These are phyloP conservation scores for Tapirus indicus DNA, from an alignment of 2,797 vertebrate genomes.

Conservation along the genomic window DNA sequence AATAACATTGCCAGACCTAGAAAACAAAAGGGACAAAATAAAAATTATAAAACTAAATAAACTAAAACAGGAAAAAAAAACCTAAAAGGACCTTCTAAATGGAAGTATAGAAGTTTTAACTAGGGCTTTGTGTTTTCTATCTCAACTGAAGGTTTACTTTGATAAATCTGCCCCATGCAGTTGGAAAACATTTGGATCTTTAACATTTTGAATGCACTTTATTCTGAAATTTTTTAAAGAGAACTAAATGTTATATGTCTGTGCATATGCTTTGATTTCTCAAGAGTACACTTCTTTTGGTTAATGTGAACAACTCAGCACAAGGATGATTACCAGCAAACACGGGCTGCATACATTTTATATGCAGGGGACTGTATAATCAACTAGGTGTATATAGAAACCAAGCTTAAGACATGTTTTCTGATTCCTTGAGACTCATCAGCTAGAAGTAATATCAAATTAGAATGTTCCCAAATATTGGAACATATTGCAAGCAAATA, in stretches of 20 bases:
- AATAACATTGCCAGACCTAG: neutral
- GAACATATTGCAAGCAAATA: constrained; percentile 14
- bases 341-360: neutral
- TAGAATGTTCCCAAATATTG: neutral
- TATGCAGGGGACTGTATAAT: neutral
- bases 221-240: constrained; percentile 23
- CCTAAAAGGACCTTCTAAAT: neutral
- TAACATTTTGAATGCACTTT: constrained; percentile 1
- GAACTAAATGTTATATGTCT: constrained; percentile 52
- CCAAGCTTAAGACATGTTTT: neutral
- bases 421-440: neutral
- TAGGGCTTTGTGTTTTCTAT: neutral
- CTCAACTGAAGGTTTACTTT: neutral
- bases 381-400: neutral
- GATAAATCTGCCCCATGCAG: neutral
- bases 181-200: neutral
- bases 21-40: neutral
- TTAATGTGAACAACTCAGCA: constrained; percentile 31
- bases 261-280: constrained; percentile 46
- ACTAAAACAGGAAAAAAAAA: neutral
- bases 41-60: neutral
- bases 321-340: constrained; percentile 4
- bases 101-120: neutral
- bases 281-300: constrained; percentile 36
- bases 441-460: neutral